phyloP scores from a whole-genome alignment of 1,140 invertebrate species.

The Cecropterus lyciades region DNA sequence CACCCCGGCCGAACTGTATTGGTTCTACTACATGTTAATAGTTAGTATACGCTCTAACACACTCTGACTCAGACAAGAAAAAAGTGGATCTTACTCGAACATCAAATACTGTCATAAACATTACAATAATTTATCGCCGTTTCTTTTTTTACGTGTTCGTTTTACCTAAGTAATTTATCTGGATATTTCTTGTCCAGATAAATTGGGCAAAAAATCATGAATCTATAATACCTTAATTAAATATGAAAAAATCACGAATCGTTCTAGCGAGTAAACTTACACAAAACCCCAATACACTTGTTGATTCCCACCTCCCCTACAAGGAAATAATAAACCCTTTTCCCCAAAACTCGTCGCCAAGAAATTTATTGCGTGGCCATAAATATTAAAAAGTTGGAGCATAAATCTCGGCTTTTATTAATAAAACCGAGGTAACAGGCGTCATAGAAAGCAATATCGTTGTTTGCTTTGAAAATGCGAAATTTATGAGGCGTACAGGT shows the following conservation, averaged over 20 bases:
- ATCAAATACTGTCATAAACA: too few relatives aligned
- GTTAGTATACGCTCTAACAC: too few relatives aligned
- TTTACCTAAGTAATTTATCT: too few relatives aligned
- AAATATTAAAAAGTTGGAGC: constrained; percentile 81
- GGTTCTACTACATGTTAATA: too few relatives aligned
- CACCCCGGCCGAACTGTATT: too few relatives aligned
- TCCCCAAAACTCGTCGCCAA: constrained; percentile 68
- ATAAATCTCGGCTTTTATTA: constrained; percentile 77
- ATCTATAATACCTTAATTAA: too few relatives aligned
- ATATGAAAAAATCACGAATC: background rate
- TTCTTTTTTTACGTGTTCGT: too few relatives aligned
- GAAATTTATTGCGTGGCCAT: constrained; percentile 76
- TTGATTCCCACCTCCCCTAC: constrained; percentile 66
- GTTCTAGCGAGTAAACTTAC: constrained; percentile 10
- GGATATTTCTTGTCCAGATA: too few relatives aligned
- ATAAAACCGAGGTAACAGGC: constrained; percentile 63
- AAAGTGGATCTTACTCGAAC: too few relatives aligned
- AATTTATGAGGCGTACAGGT: constrained; percentile 36
- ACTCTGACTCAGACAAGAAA: too few relatives aligned
- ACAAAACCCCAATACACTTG: constrained; percentile 54
- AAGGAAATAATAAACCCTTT: constrained; percentile 76
- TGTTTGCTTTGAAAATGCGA: constrained; percentile 32
- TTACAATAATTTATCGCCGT: too few relatives aligned
- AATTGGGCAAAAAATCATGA: too few relatives aligned
- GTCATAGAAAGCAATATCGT: constrained; percentile 56